phyloP scores from a whole-genome alignment of 2,113 vertebrate species.

The Orcinus orca region DNA sequence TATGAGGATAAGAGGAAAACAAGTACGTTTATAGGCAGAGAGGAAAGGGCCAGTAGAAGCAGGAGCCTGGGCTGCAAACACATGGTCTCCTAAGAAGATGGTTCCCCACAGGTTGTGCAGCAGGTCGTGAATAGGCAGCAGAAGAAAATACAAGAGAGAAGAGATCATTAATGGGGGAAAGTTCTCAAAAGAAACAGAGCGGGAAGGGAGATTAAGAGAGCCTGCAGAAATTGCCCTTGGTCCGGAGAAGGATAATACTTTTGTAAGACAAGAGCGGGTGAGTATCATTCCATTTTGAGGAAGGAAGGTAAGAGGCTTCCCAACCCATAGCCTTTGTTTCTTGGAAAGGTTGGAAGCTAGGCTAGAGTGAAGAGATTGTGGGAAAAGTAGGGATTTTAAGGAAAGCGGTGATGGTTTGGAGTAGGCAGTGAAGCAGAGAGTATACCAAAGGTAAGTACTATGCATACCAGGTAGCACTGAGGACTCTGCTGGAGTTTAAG shows the following conservation, averaged over 20 bases:
- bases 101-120: fast-evolving
- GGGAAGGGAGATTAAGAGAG: neutral
- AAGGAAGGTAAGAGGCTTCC: neutral
- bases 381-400: neutral
- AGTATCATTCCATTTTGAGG: neutral
- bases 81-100: neutral
- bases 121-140: neutral
- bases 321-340: neutral
- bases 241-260: neutral
- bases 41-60: neutral
- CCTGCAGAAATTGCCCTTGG: neutral
- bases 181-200: neutral
- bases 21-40: neutral
- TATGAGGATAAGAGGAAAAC: neutral
- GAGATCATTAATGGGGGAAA: neutral
- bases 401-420: neutral
- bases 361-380: neutral
- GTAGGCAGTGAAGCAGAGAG: neutral
- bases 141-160: neutral
- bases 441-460: neutral
- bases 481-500: neutral
- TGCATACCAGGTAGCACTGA: neutral
- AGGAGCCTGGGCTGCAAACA: neutral
- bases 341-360: neutral
- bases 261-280: neutral